phyloP scores from a whole-genome alignment of 2,888 invertebrate genomes.

The Prosopocoilus inquinatus region DNA sequence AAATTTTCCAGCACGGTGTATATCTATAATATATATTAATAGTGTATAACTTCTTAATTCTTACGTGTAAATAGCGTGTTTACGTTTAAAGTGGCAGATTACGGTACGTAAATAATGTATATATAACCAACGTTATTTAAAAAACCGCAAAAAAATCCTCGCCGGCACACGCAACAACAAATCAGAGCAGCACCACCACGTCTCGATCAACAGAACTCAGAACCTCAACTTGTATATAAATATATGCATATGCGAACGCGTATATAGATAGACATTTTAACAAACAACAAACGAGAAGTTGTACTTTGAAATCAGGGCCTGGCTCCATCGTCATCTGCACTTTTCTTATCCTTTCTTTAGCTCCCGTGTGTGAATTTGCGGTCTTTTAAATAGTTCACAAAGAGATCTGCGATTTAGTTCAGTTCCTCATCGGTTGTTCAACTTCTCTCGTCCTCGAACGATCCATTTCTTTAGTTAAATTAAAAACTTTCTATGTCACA shows the following conservation, averaged over 20 bases:
- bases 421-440: neutral
- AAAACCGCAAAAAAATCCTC: conserved; percentile 43
- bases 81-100: conserved; percentile 49
- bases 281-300: conserved; percentile 50
- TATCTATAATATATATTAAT: conserved; percentile 34
- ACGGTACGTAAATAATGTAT: conserved; percentile 33
- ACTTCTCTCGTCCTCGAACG: too few relatives aligned
- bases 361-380: conserved; percentile 20
- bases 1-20: conserved; percentile 10
- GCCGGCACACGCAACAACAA: conserved; percentile 10
- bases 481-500: conserved; percentile 48
- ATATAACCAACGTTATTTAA: conserved; percentile 34
- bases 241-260: conserved; percentile 18
- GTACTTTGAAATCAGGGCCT: conserved; percentile 54
- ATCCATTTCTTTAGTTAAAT: conserved; percentile 23
- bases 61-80: conserved; percentile 47
- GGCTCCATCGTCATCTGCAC: conserved; percentile 44
- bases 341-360: conserved; percentile 23
- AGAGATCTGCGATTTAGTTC: too few relatives aligned
- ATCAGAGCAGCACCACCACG: conserved; percentile 16
- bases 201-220: conserved; percentile 35
- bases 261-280: conserved; percentile 31
- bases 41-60: conserved; percentile 47
- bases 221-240: conserved; percentile 29
- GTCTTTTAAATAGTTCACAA: neutral